Evolutionary conservation across 2,888 invertebrate genomes (phyloP).

Genomic region (Watsonalla binaria): DNA sequence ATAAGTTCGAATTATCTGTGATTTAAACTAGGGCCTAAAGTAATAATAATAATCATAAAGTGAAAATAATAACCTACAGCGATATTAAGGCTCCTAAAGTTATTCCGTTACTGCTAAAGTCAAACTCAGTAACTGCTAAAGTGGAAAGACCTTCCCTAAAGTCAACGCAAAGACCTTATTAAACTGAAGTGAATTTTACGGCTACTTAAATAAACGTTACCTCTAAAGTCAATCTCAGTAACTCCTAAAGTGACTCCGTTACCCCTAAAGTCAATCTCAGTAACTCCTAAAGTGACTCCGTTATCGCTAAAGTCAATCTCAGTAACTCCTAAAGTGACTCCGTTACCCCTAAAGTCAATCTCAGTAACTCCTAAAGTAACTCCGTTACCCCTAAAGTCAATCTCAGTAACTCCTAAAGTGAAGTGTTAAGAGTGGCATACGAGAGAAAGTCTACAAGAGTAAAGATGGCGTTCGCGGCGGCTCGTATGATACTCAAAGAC

Average conservation of each 20-base stretch:
- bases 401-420: conserved; percentile 14
- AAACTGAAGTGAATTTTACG: too few species aligned
- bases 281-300: conserved; percentile 5
- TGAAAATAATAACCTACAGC: conserved; percentile 12
- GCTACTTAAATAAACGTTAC: too few species aligned
- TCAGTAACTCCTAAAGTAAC: conserved; percentile 13
- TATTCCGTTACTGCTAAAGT: too few species aligned
- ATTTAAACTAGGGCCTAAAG: conserved; percentile 20
- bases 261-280: too few species aligned
- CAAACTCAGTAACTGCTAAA: too few species aligned
- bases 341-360: conserved; percentile 1
- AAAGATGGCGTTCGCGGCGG: conserved; percentile 90
- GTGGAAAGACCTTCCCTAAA: too few species aligned
- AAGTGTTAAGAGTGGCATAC: conserved; percentile 1
- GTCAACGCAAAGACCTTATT: too few species aligned
- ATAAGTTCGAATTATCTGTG: conserved; percentile 36
- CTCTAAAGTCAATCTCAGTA: too few species aligned
- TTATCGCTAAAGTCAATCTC: not conserved
- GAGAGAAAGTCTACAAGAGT: not conserved
- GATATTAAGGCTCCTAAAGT: too few species aligned
- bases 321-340: conserved; percentile 5
- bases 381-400: conserved; percentile 1
- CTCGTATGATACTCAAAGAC: conserved; percentile 90
- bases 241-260: too few species aligned
- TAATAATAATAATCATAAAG: conserved; percentile 10